Conservation (phyloP, 2,888 invertebrate species). For the Rambutsinella grinnellia region DNA sequence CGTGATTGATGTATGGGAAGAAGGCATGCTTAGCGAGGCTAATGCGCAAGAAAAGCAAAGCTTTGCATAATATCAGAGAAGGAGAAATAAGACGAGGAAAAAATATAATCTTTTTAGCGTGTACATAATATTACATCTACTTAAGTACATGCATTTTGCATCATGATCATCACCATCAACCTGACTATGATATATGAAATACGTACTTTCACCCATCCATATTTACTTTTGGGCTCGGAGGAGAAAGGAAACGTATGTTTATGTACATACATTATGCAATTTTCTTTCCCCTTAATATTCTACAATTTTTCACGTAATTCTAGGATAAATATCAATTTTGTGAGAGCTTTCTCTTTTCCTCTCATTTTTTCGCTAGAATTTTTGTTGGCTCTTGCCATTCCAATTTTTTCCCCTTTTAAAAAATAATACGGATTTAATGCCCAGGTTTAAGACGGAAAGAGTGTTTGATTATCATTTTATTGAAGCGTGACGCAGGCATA, state of each 20-base stretch:
- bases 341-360: not conserved
- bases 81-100: not conserved
- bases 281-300: not conserved
- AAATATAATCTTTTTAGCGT: conserved; percentile 24
- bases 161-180: not conserved
- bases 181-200: conserved; percentile 17
- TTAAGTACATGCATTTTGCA: not conserved
- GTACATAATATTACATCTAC: not conserved
- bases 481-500: conserved; percentile 25
- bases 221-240: not conserved
- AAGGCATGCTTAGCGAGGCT: conserved; percentile 12
- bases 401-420: not conserved
- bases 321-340: conserved; percentile 9
- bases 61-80: conserved; percentile 21
- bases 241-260: not conserved
- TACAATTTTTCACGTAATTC: not conserved
- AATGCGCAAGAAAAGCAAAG: not conserved
- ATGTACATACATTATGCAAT: not conserved
- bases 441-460: not conserved
- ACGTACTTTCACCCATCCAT: too few relatives aligned
- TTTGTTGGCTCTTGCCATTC: not conserved
- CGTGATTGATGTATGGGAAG: conserved; percentile 47
- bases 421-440: too few relatives aligned
- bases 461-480: conserved; percentile 41
- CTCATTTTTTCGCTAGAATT: not conserved